Base-by-base conservation (phyloP, 2,797 vertebrate species). In the Fundulus diaphanus region DNA sequence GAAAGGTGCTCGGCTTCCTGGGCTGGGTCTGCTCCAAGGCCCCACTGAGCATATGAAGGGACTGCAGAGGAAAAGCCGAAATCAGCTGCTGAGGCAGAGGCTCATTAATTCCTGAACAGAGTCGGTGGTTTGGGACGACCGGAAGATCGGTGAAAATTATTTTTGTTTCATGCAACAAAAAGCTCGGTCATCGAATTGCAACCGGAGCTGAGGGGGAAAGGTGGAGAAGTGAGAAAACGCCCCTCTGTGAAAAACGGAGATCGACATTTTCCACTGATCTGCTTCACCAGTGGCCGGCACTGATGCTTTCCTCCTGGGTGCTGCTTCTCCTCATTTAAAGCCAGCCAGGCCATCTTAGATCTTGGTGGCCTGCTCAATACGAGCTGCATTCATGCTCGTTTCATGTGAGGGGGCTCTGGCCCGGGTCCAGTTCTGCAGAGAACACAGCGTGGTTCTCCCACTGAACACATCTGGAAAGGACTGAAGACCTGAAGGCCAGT, bases 1-100 rank as follows among this genome's bases (percentile, higher is more conserved):
- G 83, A 92, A 90, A 91, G 90, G 74, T 89, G 78, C 82, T 87
- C 72, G 87, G 86, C 86, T 89, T 92, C 90, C 90, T 92, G 85
- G 81, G 70, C 87, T 91, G 85, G 91, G 80, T 70, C 81, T 83
- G 74, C 68, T 85, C 89, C 90, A 90, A 84, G 57, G 82, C 85
- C 87, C 82, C 85, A 85, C 79, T 73, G 80, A 85, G 87, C 81
- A 85, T 85, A 87, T 88, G 82, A 90, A 90, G 88, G 83, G 72
- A 51, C 70, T 76, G 76, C 70, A 81, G 74, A 86, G 83, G 80
- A 82, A 85, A 81, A 83, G 84, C 74, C 82, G 44, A 83, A 87
- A 88, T 76, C 73, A 80, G 79, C 80, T 82, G 67, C 79, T 84
- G 81, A 80, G 74, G 80, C 79, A 68, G 44, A 68, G 44, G 82